Evolutionary conservation across 2,888 invertebrate genomes (phyloP), one percentile per base, ranked within the genome.

Genomic region (Cyclophora punctaria): DNA sequence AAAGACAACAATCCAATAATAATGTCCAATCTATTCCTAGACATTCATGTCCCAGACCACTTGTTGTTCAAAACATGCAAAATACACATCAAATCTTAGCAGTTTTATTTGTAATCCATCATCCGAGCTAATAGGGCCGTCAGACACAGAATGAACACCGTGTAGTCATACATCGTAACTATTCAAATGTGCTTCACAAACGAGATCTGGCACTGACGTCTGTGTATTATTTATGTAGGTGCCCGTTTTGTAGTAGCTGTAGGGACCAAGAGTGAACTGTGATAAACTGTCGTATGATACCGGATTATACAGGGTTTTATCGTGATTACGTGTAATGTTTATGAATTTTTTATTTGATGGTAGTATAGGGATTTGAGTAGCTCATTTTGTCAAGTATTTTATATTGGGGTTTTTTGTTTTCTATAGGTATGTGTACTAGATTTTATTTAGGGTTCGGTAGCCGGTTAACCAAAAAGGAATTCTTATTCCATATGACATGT

Each of bases 201-300:
- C 37, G 46, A 37, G 46, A 7, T 37, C 46, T 46, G 46, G n/a
- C 35, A 37, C 7, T 46, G 46, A 46, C 46, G 46, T 46, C 46
- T 37, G 7, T 37, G n/a, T 5, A 37, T 37, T 46, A 46, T 46
- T 46, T 46, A 46, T 73, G 83, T 46, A 37, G 35, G 46, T 71
- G 63, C 60, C 52, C 62, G 62, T 67, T 67, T 67, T 79, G 75
- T 56, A 48, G 73, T 67, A 63, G 55, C 59, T 52, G 60, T 58
- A 57, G 64, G 63, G 60, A 59, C 61, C 63, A 58, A 41, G 51
- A 54, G 59, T 56, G 59, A 63, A 52, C 64, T 56, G 57, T 55
- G 59, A 65, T 44, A 44, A 44, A 44, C 44, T 20, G 44, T 33
- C 44, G 20, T 44, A 20, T 44, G 44, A 44, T 44, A 33, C 5